These are phyloP conservation scores for Cremastobaeus sp. DNA, from an alignment of 2,888 invertebrate genomes.

Conservation along the genomic window DNA sequence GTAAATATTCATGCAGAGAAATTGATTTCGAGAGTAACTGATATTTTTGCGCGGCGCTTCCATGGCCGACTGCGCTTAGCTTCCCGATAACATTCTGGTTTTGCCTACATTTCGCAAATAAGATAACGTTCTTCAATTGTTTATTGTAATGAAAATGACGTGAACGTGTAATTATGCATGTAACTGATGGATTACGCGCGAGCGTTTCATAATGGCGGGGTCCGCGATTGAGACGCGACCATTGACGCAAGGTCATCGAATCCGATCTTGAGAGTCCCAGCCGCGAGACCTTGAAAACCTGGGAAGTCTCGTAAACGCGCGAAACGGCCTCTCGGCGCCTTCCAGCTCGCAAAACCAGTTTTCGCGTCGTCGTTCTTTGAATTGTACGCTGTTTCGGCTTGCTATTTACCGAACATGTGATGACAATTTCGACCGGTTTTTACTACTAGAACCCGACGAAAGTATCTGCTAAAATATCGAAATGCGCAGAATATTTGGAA, in stretches of 20 bases:
- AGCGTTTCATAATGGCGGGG: constrained; percentile 35
- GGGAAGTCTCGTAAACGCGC: constrained; percentile 60
- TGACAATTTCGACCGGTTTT: neutral
- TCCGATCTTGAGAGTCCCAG: constrained; percentile 39
- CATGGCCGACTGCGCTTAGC: too few species aligned
- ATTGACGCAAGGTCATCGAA: constrained; percentile 52
- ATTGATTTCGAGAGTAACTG: neutral
- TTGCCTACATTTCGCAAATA: neutral
- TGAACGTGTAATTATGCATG: neutral
- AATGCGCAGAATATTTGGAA: too few species aligned
- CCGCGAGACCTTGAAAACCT: constrained; percentile 57
- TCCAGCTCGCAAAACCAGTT: constrained; percentile 63
- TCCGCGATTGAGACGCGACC: constrained; percentile 22
- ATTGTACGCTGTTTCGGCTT: constrained; percentile 23
- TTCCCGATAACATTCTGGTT: neutral
- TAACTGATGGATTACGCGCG: constrained; percentile 36
- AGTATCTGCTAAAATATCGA: too few species aligned
- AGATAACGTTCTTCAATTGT: neutral
- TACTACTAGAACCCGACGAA: too few species aligned
- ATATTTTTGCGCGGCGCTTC: too few species aligned
- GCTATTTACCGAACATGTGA: constrained; percentile 12
- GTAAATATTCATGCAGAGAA: too few species aligned
- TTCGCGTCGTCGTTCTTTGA: constrained; percentile 39
- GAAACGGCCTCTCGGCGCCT: constrained; percentile 48
- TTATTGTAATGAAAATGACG: neutral